phyloP scores from a whole-genome alignment of 2,888 invertebrate species.

The Amphimallon solstitiale region DNA sequence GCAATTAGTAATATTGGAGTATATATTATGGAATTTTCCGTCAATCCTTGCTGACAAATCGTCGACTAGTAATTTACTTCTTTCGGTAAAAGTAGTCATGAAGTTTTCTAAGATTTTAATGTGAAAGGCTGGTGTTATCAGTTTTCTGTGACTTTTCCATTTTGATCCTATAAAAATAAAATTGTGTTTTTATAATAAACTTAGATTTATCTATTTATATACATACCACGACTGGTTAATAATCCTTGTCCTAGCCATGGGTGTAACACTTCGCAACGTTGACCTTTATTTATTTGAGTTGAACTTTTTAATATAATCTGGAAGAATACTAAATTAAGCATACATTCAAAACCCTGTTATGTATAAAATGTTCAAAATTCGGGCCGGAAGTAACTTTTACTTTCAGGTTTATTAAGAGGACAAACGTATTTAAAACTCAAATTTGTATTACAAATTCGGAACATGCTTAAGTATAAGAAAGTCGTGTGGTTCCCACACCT shows the following conservation, averaged over 20 bases:
- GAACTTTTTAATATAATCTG: conserved; percentile 17
- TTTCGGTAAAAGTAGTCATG: conserved; percentile 52
- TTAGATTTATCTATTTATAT: background rate
- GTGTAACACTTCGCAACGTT: background rate
- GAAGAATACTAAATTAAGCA: no score
- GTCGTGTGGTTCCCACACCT: no score
- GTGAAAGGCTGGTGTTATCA: conserved; percentile 55
- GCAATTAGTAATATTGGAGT: conserved; percentile 52
- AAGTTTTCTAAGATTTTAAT: conserved; percentile 55
- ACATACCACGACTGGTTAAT: conserved; percentile 28
- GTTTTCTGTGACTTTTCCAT: conserved; percentile 51
- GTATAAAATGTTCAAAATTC: no score
- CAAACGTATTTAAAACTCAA: no score
- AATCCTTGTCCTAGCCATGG: conserved; percentile 36
- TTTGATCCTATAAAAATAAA: conserved; percentile 35
- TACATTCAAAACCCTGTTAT: no score
- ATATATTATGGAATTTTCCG: conserved; percentile 53
- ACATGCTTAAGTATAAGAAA: no score
- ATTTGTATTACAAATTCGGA: no score
- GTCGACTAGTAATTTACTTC: conserved; percentile 48
- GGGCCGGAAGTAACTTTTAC: no score
- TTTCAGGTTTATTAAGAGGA: no score
- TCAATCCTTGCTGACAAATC: conserved; percentile 45
- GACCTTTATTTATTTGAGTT: conserved; percentile 26
- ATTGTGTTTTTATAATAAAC: background rate